Percentiles rank a stretch among this genome's conserved stretches.
Conservation (phyloP, 2,797 vertebrate genomes). For the Sphenopsis melanotis region DNA sequence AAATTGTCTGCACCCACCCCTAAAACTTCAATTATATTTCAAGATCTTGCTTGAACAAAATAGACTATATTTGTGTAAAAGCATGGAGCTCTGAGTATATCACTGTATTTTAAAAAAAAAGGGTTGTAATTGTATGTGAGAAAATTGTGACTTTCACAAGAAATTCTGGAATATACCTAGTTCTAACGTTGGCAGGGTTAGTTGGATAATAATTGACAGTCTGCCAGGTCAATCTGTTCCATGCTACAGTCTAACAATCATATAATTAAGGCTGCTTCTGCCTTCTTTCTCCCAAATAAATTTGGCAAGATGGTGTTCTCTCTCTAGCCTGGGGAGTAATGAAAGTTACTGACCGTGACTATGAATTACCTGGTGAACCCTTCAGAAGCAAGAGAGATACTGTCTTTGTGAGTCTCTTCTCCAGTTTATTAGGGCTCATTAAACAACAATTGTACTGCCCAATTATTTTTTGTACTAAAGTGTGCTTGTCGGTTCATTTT, state of each 20-base stretch:
- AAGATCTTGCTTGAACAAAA: slow-evolving; percentile 4
- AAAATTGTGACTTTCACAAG: not conserved
- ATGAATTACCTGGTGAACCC: not conserved
- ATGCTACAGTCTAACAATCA: not conserved
- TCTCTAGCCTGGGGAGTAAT: not conserved
- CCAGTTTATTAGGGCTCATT: not conserved
- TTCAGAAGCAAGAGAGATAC: not conserved
- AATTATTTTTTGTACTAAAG: not conserved
- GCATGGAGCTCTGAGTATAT: not conserved
- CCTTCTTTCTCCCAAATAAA: not conserved
- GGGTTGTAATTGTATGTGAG: not conserved
- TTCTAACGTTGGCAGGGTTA: not conserved
- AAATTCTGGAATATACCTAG: not conserved
- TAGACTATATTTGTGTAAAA: not conserved
- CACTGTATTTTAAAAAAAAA: not conserved
- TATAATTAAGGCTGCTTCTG: not conserved
- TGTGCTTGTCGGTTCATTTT: not conserved
- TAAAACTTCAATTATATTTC: slow-evolving; percentile 21
- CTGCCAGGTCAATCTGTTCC: not conserved
- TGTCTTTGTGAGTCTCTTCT: not conserved
- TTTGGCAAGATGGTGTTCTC: not conserved
- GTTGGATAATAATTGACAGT: not conserved
- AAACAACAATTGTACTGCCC: not conserved
- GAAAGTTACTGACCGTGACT: not conserved
- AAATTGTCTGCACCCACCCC: not conserved